Evolutionary conservation across 2,888 invertebrate species (phyloP).

Genomic region (Patella caerulea): DNA sequence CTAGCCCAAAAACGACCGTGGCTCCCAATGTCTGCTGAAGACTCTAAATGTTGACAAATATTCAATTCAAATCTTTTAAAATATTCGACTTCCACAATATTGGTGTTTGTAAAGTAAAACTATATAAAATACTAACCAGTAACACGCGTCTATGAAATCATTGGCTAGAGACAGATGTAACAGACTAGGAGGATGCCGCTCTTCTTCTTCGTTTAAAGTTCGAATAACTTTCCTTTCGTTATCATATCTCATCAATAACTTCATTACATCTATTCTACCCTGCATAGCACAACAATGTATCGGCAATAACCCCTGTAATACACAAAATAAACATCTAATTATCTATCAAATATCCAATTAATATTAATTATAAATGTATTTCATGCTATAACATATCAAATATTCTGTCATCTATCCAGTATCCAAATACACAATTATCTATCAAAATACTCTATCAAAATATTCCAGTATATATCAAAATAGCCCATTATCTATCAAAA

Average conservation of each 20-base stretch:
- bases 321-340: neutral
- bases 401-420: too few relatives aligned
- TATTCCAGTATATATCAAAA: too few relatives aligned
- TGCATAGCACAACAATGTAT: conserved; percentile 71
- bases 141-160: conserved; percentile 62
- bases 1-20: too few relatives aligned
- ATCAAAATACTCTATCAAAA: too few relatives aligned
- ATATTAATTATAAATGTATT: too few relatives aligned
- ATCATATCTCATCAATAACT: conserved; percentile 58
- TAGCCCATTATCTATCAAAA: too few relatives aligned
- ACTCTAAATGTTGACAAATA: too few relatives aligned
- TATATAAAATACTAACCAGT: conserved; percentile 51
- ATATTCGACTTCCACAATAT: neutral
- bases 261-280: conserved; percentile 65
- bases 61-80: too few relatives aligned
- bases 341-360: too few relatives aligned
- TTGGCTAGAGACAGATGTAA: conserved; percentile 66
- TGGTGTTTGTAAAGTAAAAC: neutral
- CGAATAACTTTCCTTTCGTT: conserved; percentile 50
- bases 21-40: too few relatives aligned
- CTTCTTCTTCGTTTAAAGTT: conserved; percentile 52
- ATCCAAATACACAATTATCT: too few relatives aligned
- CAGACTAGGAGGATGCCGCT: conserved; percentile 62
- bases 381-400: too few relatives aligned
- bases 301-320: conserved; percentile 62